These are phyloP conservation scores for Drosophila kokeensis DNA, from an alignment of 2,888 invertebrate genomes.

Conservation along the genomic window DNA sequence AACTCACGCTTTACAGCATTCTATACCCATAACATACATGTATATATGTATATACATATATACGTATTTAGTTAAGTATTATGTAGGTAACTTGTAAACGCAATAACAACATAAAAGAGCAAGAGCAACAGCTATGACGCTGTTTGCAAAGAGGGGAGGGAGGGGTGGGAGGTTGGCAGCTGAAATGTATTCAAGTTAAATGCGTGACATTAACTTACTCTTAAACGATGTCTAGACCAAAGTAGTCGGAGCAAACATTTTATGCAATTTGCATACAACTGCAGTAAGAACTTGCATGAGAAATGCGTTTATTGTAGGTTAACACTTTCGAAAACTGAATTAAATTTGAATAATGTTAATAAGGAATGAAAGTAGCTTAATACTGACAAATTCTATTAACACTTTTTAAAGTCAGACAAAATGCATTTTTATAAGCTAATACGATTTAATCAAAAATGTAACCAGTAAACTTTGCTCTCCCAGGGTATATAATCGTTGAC, in stretches of 20 bases:
- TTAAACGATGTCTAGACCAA: slow-evolving; percentile 21
- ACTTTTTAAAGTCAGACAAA: neutral
- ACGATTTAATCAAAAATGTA: neutral
- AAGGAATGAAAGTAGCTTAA: neutral
- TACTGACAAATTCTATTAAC: neutral
- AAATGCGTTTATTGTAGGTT: neutral
- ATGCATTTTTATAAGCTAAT: neutral
- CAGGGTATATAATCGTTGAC: neutral
- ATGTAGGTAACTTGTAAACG: slow-evolving; percentile 40
- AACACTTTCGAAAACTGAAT: slow-evolving; percentile 5
- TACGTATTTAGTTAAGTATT: slow-evolving; percentile 24
- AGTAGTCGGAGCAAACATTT: neutral
- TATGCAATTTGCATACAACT: slow-evolving; percentile 17
- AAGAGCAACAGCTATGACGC: slow-evolving; percentile 23
- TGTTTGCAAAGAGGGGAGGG: slow-evolving; percentile 15
- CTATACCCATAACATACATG: slow-evolving; percentile 13
- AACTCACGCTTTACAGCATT: slow-evolving; percentile 60
- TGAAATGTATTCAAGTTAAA: slow-evolving; percentile 23
- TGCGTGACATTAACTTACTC: slow-evolving; percentile 64
- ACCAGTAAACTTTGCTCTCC: neutral
- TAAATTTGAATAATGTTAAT: neutral
- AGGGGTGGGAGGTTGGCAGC: neutral
- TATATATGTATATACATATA: neutral
- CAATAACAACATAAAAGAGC: slow-evolving; percentile 49
- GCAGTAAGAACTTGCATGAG: neutral